Conservation (phyloP, 2,113 vertebrate species). For the Hystrix brachyura region DNA sequence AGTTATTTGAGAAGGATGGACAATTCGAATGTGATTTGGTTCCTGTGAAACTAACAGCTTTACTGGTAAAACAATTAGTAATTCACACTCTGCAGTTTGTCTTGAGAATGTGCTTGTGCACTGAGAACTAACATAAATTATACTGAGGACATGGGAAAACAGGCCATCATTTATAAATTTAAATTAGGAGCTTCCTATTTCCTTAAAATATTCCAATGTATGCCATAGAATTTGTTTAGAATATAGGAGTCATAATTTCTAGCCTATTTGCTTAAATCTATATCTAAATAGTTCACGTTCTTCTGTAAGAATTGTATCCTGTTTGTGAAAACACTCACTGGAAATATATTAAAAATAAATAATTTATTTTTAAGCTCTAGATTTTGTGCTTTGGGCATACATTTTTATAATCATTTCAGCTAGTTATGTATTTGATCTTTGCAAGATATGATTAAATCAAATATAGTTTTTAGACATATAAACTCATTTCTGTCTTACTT, state of each 20-base stretch:
- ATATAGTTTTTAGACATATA: background rate
- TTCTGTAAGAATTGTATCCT: slow-evolving; percentile 39
- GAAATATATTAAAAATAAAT: slow-evolving; percentile 38
- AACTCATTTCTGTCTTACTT: background rate
- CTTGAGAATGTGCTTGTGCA: slow-evolving; percentile 70
- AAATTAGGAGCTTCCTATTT: slow-evolving; percentile 82
- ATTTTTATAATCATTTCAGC: slow-evolving; percentile 26
- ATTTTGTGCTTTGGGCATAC: slow-evolving; percentile 5
- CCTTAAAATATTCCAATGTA: slow-evolving; percentile 72
- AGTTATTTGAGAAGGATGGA: slow-evolving; percentile 58
- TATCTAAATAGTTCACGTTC: background rate
- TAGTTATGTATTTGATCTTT: background rate
- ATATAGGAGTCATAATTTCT: slow-evolving; percentile 80
- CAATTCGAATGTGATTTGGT: slow-evolving; percentile 79
- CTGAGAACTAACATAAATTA: slow-evolving; percentile 81
- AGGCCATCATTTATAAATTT: slow-evolving; percentile 80
- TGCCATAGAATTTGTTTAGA: slow-evolving; percentile 37
- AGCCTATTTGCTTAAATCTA: slow-evolving; percentile 48
- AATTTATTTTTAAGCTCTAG: slow-evolving; percentile 55
- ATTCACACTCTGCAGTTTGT: slow-evolving; percentile 83
- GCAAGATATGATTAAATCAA: slow-evolving; percentile 40
- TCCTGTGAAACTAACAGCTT: slow-evolving; percentile 78
- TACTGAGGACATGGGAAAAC: slow-evolving; percentile 78
- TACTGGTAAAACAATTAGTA: slow-evolving; percentile 82
- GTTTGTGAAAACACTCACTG: background rate